Conservation (phyloP, 2,113 vertebrate genomes). For the Spermophilus dauricus region DNA sequence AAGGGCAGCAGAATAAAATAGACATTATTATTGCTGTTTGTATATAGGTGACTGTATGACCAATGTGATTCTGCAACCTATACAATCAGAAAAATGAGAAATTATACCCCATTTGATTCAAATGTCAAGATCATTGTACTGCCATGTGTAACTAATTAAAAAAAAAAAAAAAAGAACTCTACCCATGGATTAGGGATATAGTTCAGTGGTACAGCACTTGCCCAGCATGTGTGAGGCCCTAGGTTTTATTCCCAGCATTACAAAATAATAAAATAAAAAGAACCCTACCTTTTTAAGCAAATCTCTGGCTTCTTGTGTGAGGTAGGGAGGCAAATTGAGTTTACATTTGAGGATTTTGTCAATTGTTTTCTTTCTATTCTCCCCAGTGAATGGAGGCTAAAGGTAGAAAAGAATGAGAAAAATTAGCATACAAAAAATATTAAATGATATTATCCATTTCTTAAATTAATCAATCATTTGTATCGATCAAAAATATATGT, state of each 20-base stretch:
- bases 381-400: slow-evolving; percentile 98
- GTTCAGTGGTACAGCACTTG: not conserved
- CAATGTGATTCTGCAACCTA: too few relatives aligned
- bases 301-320: slow-evolving; percentile 99
- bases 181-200: slow-evolving; percentile 84
- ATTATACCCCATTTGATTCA: too few relatives aligned
- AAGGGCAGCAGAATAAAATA: too few relatives aligned
- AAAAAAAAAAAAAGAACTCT: slow-evolving; percentile 63
- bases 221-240: not conserved
- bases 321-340: slow-evolving; percentile 99
- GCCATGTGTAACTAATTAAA: too few relatives aligned
- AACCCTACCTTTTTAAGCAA: slow-evolving; percentile 97
- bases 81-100: too few relatives aligned
- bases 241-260: not conserved
- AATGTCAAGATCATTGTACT: too few relatives aligned
- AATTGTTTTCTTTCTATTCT: slow-evolving; percentile 99
- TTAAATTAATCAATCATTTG: slow-evolving; percentile 35
- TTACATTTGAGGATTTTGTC: slow-evolving; percentile 99
- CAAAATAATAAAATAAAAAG: not conserved
- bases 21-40: too few relatives aligned
- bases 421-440: slow-evolving; percentile 60
- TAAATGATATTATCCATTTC: slow-evolving; percentile 55
- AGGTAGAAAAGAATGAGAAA: slow-evolving; percentile 61
- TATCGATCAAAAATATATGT: slow-evolving; percentile 35
- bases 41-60: too few relatives aligned